Conservation (phyloP, 2,797 vertebrate species). For the Zalophus californianus region DNA sequence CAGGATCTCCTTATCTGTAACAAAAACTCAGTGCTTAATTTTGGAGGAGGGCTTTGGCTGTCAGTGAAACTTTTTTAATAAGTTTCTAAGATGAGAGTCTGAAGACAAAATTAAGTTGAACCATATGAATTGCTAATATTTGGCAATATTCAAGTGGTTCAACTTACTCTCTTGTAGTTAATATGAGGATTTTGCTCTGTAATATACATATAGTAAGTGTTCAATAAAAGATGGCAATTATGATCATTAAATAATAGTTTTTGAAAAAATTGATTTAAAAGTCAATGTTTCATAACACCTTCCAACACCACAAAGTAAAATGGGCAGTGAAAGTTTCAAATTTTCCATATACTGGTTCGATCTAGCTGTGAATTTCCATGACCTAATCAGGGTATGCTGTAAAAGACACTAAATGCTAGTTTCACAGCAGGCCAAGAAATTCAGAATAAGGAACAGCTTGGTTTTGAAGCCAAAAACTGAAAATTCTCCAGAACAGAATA, state of each 20-base stretch:
- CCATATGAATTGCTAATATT: slow-evolving; percentile 35
- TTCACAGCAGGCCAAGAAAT: slow-evolving; percentile 77
- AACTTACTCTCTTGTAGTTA: neutral
- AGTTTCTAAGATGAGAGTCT: neutral
- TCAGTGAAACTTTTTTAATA: neutral
- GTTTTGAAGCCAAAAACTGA: slow-evolving; percentile 72
- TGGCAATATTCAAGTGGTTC: slow-evolving; percentile 10
- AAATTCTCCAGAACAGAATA: slow-evolving; percentile 79
- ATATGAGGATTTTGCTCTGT: neutral
- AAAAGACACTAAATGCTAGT: slow-evolving; percentile 75
- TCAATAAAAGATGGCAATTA: slow-evolving; percentile 27
- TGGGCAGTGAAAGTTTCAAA: slow-evolving; percentile 66
- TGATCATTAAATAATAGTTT: slow-evolving; percentile 22
- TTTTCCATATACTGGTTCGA: slow-evolving; percentile 76
- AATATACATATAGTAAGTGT: neutral
- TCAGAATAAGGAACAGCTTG: slow-evolving; percentile 80
- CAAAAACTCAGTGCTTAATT: neutral
- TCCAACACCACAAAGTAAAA: slow-evolving; percentile 48
- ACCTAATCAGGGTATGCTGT: slow-evolving; percentile 73
- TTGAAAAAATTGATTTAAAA: slow-evolving; percentile 46
- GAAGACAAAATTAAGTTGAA: slow-evolving; percentile 37
- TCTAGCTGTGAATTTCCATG: slow-evolving; percentile 84
- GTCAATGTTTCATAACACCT: slow-evolving; percentile 46
- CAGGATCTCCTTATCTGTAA: neutral
- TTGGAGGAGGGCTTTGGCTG: neutral